phyloP scores from a whole-genome alignment of 2,113 vertebrate genomes.

The Stictonetta naevosa region DNA sequence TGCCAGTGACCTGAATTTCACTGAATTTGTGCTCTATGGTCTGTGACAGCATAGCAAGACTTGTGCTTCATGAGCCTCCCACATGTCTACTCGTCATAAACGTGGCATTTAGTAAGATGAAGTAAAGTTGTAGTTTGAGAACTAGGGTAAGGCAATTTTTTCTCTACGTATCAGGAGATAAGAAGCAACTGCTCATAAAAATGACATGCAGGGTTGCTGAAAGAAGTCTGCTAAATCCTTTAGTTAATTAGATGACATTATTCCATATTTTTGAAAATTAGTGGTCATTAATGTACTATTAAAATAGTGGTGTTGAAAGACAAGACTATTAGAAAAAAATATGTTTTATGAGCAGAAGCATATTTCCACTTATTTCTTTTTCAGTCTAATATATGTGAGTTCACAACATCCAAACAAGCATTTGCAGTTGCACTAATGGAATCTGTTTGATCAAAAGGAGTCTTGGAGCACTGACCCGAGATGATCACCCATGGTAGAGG shows the following conservation, averaged over 20 bases:
- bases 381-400: not conserved
- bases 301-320: not conserved
- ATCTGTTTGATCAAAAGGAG: not conserved
- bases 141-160: not conserved
- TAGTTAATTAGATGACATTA: not conserved
- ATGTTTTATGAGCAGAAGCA: not conserved
- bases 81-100: not conserved
- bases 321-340: not conserved
- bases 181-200: not conserved
- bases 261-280: not conserved
- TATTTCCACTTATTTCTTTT: not conserved
- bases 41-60: constrained; percentile 20
- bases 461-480: not conserved
- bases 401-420: not conserved
- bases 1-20: constrained; percentile 54
- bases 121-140: not conserved
- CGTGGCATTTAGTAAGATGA: not conserved
- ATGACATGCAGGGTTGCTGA: not conserved
- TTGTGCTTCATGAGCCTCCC: constrained; percentile 16
- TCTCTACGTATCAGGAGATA: not conserved
- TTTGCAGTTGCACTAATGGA: not conserved
- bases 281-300: not conserved
- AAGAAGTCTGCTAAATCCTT: not conserved
- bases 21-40: constrained; percentile 4
- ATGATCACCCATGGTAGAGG: not conserved